A percentile compares a stretch with the other conserved stretches of the same genome.
Evolutionary conservation across 2,113 vertebrate genomes (phyloP).

Genomic region (Muscicapa adusta): DNA sequence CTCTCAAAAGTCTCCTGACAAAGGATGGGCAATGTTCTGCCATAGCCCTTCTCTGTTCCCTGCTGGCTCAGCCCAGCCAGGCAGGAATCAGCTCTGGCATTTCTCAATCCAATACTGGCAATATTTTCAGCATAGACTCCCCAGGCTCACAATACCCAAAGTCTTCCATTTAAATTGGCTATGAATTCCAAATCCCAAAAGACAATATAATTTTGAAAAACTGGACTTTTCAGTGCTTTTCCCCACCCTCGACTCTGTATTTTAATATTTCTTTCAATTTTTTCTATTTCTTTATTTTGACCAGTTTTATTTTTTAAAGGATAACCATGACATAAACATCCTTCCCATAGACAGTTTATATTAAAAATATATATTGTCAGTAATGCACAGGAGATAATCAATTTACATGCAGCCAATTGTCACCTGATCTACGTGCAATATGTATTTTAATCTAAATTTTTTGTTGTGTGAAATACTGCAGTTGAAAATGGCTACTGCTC

Average conservation of each 20-base stretch:
- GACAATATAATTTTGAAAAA: background rate
- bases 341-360: background rate
- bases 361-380: background rate
- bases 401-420: background rate
- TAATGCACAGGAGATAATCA: background rate
- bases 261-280: background rate
- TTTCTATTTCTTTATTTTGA: background rate
- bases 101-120: background rate
- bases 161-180: background rate
- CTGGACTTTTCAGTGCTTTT: too few species aligned
- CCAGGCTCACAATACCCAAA: background rate
- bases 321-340: background rate
- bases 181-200: background rate
- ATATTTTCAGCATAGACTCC: background rate
- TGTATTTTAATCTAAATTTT: background rate
- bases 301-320: background rate
- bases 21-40: background rate
- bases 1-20: background rate
- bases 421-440: background rate
- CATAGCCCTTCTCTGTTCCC: background rate
- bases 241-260: background rate
- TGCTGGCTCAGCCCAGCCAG: background rate
- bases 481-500: background rate
- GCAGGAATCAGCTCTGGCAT: rapidly evolving
- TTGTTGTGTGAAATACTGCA: background rate